These are phyloP conservation scores for Norana najaformis DNA, from an alignment of 2,888 invertebrate species.

Conservation along the genomic window DNA sequence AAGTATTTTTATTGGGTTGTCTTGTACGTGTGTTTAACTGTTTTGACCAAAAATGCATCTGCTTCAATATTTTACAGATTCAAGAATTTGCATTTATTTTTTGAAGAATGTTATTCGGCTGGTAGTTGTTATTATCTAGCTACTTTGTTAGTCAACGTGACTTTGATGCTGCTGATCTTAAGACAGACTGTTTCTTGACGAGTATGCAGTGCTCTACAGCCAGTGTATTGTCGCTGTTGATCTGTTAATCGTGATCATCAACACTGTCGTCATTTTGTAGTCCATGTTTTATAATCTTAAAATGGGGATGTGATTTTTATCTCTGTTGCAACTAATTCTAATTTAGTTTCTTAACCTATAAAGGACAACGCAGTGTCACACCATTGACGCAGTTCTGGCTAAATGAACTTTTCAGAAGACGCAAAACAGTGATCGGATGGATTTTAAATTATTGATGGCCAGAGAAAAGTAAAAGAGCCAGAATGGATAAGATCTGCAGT, in stretches of 20 bases:
- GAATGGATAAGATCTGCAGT: neutral
- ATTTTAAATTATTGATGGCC: neutral
- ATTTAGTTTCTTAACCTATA: neutral
- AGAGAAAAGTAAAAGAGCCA: neutral
- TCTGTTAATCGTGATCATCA: neutral
- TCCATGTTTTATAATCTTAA: neutral
- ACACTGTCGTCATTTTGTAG: neutral
- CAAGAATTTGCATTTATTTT: conserved; percentile 21
- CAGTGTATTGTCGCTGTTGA: neutral
- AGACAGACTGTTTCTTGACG: neutral
- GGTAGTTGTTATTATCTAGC: neutral
- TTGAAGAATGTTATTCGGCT: neutral
- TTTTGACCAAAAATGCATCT: conserved; percentile 4
- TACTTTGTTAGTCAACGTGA: neutral
- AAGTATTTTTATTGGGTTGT: neutral
- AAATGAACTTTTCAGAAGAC: neutral
- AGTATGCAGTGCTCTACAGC: neutral
- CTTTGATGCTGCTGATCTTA: neutral
- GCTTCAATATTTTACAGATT: conserved; percentile 18
- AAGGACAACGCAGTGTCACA: neutral
- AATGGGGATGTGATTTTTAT: neutral
- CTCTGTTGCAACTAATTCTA: neutral
- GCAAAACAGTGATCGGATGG: neutral
- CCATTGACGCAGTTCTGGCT: neutral
- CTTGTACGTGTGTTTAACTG: neutral